Base-by-base conservation (phyloP, 2,113 vertebrate genomes). In the Charadrius vociferus region DNA sequence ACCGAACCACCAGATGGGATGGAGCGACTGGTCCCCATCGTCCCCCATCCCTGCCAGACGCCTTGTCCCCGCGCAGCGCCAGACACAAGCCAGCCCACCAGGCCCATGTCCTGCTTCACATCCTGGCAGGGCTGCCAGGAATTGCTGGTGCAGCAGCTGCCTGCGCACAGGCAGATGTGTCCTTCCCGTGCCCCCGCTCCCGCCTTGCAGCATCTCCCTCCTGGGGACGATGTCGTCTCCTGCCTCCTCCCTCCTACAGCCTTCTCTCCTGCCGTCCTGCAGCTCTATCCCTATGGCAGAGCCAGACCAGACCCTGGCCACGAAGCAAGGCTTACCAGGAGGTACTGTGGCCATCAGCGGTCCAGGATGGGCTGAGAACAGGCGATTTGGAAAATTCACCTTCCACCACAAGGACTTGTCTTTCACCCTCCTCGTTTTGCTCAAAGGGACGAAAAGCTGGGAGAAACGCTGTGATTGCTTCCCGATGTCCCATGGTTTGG, bases 391-490 rank as follows among this genome's bases (percentile, higher is more conserved):
- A 52, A 82, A 81, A 72, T 18, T 32, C 50, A 61, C 53, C 43
- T 79, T 62, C 18, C 22, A 23, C 4, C 1, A 0, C 23, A 23
- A 47, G 7, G 37, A 13, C 3, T 20, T 4, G 8, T 37, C 20
- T 8, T 56, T 61, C 8, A 8, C 22, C 26, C 2, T 18, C 4
- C 15, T 29, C 2, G 0, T 36, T 66, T 62, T 37, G 36, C 80
- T 73, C 34, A 6, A 45, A 86, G 67, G 22, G 49, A 14, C 15
- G 4, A 59, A 86, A 72, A 72, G 8, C 4, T 39, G 62, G 27
- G 29, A 72, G 52, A 79, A 82, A 70, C 0, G 0, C 39, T 0
- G 0, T 1, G 49, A 22, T 3, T 22, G 32, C 26, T 80, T 63
- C 67, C 30, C 0, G 0, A 4, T 4, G 14, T n/a, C 16, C 52